Evolutionary conservation across 2,797 vertebrate species (phyloP).

Genomic region (Alfaro cultratus): DNA sequence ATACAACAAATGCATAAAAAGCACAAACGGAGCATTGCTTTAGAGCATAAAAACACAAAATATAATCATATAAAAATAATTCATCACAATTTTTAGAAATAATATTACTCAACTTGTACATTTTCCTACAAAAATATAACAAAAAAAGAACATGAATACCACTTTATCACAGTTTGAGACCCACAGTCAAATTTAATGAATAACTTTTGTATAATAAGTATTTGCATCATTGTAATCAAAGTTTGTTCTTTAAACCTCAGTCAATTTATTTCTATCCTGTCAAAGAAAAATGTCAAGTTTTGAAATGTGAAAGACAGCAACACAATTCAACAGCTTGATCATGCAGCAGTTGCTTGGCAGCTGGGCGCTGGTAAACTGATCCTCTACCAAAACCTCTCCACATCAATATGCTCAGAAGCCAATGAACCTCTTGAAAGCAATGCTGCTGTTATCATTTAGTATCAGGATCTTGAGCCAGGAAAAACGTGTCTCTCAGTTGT

Average conservation of each 20-base stretch:
- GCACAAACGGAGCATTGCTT: neutral
- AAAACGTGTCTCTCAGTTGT: conserved; percentile 53
- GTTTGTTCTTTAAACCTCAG: conserved; percentile 29
- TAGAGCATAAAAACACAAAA: neutral
- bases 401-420: conserved; percentile 43
- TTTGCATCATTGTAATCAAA: neutral
- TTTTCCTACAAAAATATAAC: neutral
- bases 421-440: conserved; percentile 44
- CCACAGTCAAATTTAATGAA: neutral
- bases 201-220: neutral
- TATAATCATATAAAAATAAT: neutral
- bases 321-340: conserved; percentile 27
- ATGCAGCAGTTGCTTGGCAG: conserved; percentile 54
- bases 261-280: conserved; percentile 15
- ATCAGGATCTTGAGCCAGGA: conserved; percentile 45
- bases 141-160: neutral
- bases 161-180: neutral
- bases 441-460: conserved; percentile 77
- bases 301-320: neutral
- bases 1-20: neutral
- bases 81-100: neutral
- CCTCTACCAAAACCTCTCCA: conserved; percentile 49
- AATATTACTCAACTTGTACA: neutral
- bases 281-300: neutral
- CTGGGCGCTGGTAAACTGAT: conserved; percentile 35